These are phyloP conservation scores for Gnathonemus echidnorhynchus DNA, from an alignment of 2,113 vertebrate genomes.

Conservation along the genomic window DNA sequence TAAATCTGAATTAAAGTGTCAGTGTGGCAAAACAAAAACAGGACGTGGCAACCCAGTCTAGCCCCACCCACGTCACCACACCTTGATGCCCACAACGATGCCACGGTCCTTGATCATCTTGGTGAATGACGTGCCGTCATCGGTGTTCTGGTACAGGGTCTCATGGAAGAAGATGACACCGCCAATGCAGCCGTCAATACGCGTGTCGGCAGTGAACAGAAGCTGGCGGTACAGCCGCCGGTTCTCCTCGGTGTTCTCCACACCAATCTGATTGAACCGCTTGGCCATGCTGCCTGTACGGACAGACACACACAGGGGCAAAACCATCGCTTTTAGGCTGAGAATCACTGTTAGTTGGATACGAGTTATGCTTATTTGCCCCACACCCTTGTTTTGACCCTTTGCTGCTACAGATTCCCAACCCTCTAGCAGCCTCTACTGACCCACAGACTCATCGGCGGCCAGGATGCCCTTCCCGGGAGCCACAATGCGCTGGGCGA, in stretches of 20 bases:
- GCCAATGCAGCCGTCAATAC: slow-evolving; percentile 84
- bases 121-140: slow-evolving; percentile 75
- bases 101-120: slow-evolving; percentile 82
- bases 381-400: neutral
- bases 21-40: neutral
- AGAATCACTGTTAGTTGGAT: neutral
- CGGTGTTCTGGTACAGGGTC: slow-evolving; percentile 89
- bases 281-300: slow-evolving; percentile 91
- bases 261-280: slow-evolving; percentile 86
- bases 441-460: slow-evolving; percentile 94
- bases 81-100: slow-evolving; percentile 95
- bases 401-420: neutral
- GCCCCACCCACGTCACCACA: slow-evolving; percentile 31
- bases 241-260: slow-evolving; percentile 95
- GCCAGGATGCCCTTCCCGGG: slow-evolving; percentile 93
- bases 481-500: slow-evolving; percentile 79
- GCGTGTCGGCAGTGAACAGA: slow-evolving; percentile 81
- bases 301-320: neutral
- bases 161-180: slow-evolving; percentile 98
- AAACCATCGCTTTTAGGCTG: neutral
- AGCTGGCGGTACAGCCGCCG: slow-evolving; percentile 90
- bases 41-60: neutral
- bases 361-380: neutral
- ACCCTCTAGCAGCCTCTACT: slow-evolving; percentile 22
- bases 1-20: neutral